Evolutionary conservation across 1,140 invertebrate genomes (phyloP).

Genomic region (Drosophila funebris): DNA sequence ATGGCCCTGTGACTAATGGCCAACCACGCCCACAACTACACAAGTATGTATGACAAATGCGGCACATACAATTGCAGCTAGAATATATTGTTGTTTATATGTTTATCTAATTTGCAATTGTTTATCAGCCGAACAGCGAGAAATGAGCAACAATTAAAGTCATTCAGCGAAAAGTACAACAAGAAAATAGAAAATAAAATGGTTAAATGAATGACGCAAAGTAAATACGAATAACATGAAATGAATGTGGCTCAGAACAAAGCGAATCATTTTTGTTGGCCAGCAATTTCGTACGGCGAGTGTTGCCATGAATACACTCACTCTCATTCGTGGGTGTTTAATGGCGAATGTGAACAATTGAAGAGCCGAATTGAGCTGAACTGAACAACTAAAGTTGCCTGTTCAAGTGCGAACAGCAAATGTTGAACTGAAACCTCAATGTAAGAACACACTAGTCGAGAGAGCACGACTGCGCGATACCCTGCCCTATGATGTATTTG

Average conservation of each 20-base stretch:
- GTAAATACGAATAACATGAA: constrained; percentile 8
- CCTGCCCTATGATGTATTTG: no score
- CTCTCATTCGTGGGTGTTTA: not conserved
- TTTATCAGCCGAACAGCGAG: constrained; percentile 43
- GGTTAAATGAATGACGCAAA: constrained; percentile 21
- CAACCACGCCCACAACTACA: not conserved
- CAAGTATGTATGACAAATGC: constrained; percentile 55
- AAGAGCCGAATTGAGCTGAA: not conserved
- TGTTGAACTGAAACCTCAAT: no score
- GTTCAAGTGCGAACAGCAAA: not conserved
- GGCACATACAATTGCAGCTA: not conserved
- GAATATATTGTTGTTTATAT: constrained; percentile 25
- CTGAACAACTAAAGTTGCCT: not conserved
- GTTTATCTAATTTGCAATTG: constrained; percentile 26
- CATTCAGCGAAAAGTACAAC: constrained; percentile 43
- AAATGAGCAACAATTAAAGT: constrained; percentile 45
- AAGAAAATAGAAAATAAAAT: constrained; percentile 9
- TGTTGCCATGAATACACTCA: constrained; percentile 1
- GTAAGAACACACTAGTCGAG: no score
- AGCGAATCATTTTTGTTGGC: constrained; percentile 17
- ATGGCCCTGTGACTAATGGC: not conserved
- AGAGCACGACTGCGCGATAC: not conserved
- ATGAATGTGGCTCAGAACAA: constrained; percentile 34
- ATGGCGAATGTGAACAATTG: not conserved
- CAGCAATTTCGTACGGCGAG: not conserved